These are phyloP conservation scores for Telmatochromis sp. DNA, from an alignment of 2,113 vertebrate species.

Conservation along the genomic window DNA sequence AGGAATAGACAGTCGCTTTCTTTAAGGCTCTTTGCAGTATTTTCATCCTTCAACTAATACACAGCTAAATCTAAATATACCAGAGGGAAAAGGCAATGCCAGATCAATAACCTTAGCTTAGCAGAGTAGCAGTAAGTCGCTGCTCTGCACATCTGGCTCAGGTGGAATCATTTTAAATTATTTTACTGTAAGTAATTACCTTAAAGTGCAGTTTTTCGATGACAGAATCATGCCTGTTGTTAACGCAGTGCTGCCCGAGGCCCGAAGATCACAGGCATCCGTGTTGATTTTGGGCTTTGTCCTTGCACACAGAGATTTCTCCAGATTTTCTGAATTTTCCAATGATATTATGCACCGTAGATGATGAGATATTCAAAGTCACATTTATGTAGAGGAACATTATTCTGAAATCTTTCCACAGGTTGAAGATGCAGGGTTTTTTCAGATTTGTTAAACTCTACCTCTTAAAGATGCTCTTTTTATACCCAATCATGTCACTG, in stretches of 20 bases:
- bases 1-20: background rate
- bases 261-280: background rate
- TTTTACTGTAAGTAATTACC: background rate
- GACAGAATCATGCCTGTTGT: background rate
- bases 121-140: background rate
- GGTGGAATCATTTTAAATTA: background rate
- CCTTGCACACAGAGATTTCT: background rate
- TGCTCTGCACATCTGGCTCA: background rate
- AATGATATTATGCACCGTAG: background rate
- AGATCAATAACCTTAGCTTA: background rate
- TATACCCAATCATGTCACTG: background rate
- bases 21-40: background rate
- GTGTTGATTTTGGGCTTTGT: background rate
- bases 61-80: background rate
- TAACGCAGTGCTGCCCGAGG: background rate
- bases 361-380: background rate
- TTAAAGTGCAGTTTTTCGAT: background rate
- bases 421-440: background rate
- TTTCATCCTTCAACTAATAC: background rate
- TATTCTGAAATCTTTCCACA: background rate
- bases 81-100: background rate
- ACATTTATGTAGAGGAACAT: background rate
- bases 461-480: background rate
- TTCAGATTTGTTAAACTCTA: background rate
- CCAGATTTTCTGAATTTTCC: background rate